phyloP scores from a whole-genome alignment of 2,113 vertebrate genomes.

The Macaca nemestrina region DNA sequence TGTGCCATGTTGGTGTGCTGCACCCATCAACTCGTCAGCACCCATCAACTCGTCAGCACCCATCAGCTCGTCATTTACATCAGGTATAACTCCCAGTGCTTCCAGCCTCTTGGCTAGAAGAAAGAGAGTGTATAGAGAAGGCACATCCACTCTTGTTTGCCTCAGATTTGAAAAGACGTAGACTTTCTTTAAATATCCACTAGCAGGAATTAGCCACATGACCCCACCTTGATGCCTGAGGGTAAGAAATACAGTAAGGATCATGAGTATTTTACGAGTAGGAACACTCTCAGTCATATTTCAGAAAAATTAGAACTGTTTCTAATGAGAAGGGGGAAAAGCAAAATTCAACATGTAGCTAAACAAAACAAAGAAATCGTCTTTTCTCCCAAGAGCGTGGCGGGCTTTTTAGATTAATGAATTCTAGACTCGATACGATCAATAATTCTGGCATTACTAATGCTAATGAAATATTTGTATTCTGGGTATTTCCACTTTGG shows the following conservation, averaged over 20 bases:
- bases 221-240: background rate
- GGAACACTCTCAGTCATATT: background rate
- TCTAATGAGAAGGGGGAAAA: background rate
- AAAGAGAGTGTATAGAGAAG: background rate
- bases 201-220: background rate
- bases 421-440: background rate
- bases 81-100: background rate
- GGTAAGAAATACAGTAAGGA: background rate
- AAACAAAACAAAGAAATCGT: conserved; percentile 6
- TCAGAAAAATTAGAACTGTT: background rate
- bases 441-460: conserved; percentile 2
- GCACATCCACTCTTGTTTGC: background rate
- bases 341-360: background rate
- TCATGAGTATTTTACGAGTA: background rate
- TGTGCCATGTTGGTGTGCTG: too few relatives aligned
- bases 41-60: too few relatives aligned
- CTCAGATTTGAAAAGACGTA: background rate
- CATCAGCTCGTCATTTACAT: too few relatives aligned
- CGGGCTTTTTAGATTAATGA: background rate
- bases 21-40: too few relatives aligned
- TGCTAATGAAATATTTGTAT: background rate
- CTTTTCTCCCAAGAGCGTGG: background rate
- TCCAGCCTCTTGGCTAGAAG: background rate
- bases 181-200: background rate
- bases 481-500: background rate